phyloP scores from a whole-genome alignment of 2,797 vertebrate species.

The Brachymystax lenok region DNA sequence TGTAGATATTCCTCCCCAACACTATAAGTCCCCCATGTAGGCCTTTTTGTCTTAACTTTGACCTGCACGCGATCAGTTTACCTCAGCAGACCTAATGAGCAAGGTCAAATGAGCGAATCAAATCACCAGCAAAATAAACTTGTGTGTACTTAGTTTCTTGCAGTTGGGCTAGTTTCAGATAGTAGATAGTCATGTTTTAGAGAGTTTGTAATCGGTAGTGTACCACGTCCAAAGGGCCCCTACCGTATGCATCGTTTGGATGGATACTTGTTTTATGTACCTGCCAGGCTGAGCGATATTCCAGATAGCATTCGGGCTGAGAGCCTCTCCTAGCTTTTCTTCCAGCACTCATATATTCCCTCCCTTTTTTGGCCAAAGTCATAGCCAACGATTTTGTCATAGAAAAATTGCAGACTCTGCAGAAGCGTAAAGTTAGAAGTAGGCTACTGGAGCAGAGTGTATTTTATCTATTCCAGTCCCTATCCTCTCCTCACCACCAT shows the following conservation, averaged over 20 bases:
- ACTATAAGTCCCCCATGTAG: neutral
- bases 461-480: slow-evolving; percentile 29
- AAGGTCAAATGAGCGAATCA: slow-evolving; percentile 17
- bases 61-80: slow-evolving; percentile 39
- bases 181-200: slow-evolving; percentile 15
- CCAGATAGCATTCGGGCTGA: slow-evolving; percentile 62
- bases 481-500: neutral
- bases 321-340: slow-evolving; percentile 62
- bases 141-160: too few species aligned
- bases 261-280: slow-evolving; percentile 54
- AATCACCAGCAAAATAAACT: slow-evolving; percentile 22
- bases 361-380: slow-evolving; percentile 51
- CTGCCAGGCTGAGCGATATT: slow-evolving; percentile 70
- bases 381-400: slow-evolving; percentile 66
- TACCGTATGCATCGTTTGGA: slow-evolving; percentile 1
- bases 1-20: slow-evolving; percentile 55
- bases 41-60: slow-evolving; percentile 33
- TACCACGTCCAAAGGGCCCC: slow-evolving; percentile 36
- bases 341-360: slow-evolving; percentile 66
- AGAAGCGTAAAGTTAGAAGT: slow-evolving; percentile 63
- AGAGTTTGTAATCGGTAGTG: slow-evolving; percentile 15
- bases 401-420: slow-evolving; percentile 50
- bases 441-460: slow-evolving; percentile 45
- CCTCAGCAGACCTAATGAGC: slow-evolving; percentile 20
- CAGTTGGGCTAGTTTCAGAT: neutral